A percentile compares a stretch with the other conserved stretches of the same genome.
Evolutionary conservation across 1,140 invertebrate species (phyloP).

Genomic region (Rhynchophorus ferrugineus): DNA sequence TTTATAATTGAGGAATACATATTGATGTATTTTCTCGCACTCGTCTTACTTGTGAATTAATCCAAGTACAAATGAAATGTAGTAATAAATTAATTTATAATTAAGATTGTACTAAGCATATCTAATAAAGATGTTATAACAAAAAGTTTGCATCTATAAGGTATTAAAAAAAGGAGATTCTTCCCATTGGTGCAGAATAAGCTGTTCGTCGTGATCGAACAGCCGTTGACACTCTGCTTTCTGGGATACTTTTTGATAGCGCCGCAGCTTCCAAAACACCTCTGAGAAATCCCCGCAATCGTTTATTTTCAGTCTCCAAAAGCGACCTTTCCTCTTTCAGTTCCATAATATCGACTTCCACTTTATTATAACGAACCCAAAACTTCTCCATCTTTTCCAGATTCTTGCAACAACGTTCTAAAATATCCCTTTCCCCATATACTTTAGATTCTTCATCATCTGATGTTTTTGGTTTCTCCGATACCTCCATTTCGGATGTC

Average conservation of each 20-base stretch:
- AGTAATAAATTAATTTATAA: too few relatives aligned
- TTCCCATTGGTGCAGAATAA: slow-evolving; percentile 24
- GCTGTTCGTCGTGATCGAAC: slow-evolving; percentile 17
- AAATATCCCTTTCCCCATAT: slow-evolving; percentile 1
- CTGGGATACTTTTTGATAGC: slow-evolving; percentile 20
- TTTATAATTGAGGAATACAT: too few relatives aligned
- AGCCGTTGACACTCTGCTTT: slow-evolving; percentile 22
- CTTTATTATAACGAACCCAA: slow-evolving; percentile 33
- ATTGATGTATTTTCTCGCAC: too few relatives aligned
- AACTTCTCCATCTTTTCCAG: slow-evolving; percentile 30
- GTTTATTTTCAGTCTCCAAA: slow-evolving; percentile 30
- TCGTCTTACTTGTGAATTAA: too few relatives aligned
- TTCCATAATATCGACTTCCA: slow-evolving; percentile 27
- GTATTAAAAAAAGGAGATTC: slow-evolving; percentile 16
- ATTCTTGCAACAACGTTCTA: slow-evolving; percentile 18
- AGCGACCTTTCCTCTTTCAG: slow-evolving; percentile 27
- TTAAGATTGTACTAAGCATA: too few relatives aligned
- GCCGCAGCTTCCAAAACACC: slow-evolving; percentile 31
- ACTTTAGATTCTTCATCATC: not conserved
- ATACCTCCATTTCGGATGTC: slow-evolving; percentile 2
- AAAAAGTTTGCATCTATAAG: too few relatives aligned
- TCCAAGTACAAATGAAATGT: too few relatives aligned
- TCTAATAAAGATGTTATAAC: too few relatives aligned
- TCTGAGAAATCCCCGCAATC: slow-evolving; percentile 29
- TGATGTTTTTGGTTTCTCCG: not conserved